Conservation (phyloP, 2,888 invertebrate genomes). For the Geophilus truncorum region DNA sequence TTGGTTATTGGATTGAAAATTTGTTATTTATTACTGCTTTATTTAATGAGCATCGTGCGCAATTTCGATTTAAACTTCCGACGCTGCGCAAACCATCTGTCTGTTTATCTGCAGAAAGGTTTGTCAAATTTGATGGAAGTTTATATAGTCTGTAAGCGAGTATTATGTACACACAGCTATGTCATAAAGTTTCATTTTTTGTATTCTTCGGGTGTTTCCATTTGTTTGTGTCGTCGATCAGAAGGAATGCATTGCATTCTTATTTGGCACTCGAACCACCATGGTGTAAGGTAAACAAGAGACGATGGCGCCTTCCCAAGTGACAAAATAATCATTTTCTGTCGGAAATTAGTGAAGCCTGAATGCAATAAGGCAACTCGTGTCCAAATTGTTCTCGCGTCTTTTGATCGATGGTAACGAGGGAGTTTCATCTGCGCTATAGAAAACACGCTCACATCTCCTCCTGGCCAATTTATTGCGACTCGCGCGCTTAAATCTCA, state of each 20-base stretch:
- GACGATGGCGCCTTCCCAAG: constrained; percentile 6
- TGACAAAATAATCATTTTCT: constrained; percentile 27
- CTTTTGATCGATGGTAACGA: constrained; percentile 27
- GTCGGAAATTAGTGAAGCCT: constrained; percentile 25
- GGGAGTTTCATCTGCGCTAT: background rate
- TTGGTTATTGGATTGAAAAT: no score
- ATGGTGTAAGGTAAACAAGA: constrained; percentile 1
- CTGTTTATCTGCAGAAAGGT: no score
- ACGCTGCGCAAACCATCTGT: no score
- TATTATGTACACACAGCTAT: background rate
- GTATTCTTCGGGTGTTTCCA: background rate
- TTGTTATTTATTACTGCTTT: no score
- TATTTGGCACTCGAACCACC: background rate
- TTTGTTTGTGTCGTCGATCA: background rate
- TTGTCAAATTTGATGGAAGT: no score
- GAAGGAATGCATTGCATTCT: background rate
- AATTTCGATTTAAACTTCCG: no score
- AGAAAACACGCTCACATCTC: background rate
- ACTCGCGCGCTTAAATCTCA: constrained; percentile 10
- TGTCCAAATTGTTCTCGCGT: constrained; percentile 24
- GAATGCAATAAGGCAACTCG: constrained; percentile 21
- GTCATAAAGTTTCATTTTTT: background rate
- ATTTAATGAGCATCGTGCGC: no score
- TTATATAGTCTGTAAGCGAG: no score
- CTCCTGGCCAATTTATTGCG: constrained; percentile 13